Evolutionary conservation across 2,113 vertebrate species (phyloP), one percentile per base, ranked within the genome.

Genomic region (Hippoglossus stenolepis): DNA sequence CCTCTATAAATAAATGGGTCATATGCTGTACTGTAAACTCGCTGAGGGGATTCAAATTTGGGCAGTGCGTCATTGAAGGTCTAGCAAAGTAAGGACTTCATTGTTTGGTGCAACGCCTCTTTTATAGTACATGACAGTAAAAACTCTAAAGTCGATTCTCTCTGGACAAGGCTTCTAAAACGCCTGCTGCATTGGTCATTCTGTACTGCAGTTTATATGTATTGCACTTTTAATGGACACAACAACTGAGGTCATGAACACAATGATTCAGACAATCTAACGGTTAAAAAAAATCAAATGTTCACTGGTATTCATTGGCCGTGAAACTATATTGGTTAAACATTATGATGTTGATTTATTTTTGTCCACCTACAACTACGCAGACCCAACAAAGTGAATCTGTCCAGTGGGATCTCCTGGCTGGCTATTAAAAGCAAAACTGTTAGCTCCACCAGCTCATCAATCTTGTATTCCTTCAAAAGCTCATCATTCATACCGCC

Each of bases 371-470:
- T 7, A 13, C 5, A 5, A 3, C 7, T 38, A 56, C 15, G 28
- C 7, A 1, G n/a, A 35, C 26, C 18, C 31, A 54, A 63, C 57
- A 31, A 57, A 28, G 56, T 10, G 11, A 57, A 75, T 58, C 8
- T 18, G 26, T 60, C 35, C 13, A 1, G n/a, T 18, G 15, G 31
- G 20, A 38, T 8, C 28, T 14, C 5, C 12, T 43, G 6, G 26
- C 5, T 14, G 47, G 43, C 31, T 8, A 38, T 5, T 14, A 4
- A 23, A 64, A 2, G 2, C 21, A 26, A 59, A 60, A 28, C 1
- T 4, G 9, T 28, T 60, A 53, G 15, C 45, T 69, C 28, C 24
- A 47, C 3, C 38, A 10, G 47, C 66, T 80, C 66, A 53, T 80
- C 28, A 61, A 43, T 66, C 43, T 53, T 51, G 18, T 73, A 45